phyloP scores from a whole-genome alignment of 2,797 vertebrate species.

The Neostethus bicornis region DNA sequence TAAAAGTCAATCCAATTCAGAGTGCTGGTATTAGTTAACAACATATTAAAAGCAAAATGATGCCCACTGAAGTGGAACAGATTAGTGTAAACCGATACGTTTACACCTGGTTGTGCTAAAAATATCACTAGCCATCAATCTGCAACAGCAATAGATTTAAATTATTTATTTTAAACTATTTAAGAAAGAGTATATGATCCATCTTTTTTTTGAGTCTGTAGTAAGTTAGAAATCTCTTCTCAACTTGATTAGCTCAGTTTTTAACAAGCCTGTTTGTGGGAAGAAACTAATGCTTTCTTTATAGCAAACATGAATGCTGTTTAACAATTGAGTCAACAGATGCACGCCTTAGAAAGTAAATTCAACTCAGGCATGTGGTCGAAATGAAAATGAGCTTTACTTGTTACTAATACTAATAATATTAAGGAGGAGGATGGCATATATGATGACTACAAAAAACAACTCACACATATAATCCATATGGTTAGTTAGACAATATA shows the following conservation, averaged over 20 bases:
- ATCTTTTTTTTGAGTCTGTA: slow-evolving; percentile 43
- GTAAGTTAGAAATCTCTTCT: slow-evolving; percentile 5
- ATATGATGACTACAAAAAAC: slow-evolving; percentile 6
- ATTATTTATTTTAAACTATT: slow-evolving; percentile 30
- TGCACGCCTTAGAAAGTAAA: slow-evolving; percentile 39
- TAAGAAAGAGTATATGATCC: slow-evolving; percentile 8
- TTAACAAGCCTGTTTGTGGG: slow-evolving; percentile 16
- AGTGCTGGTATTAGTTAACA: background rate
- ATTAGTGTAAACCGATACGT: slow-evolving; percentile 24
- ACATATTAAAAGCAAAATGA: slow-evolving; percentile 7
- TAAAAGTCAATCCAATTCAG: background rate
- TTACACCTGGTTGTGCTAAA: slow-evolving; percentile 48
- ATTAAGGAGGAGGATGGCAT: background rate
- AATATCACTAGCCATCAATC: slow-evolving; percentile 36
- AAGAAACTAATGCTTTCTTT: slow-evolving; percentile 17
- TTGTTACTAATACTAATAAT: background rate
- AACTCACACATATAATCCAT: too few species aligned
- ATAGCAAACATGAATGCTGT: slow-evolving; percentile 28
- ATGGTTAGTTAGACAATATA: too few species aligned
- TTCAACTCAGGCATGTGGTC: slow-evolving; percentile 4
- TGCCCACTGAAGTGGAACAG: slow-evolving; percentile 23
- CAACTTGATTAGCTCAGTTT: slow-evolving; percentile 34
- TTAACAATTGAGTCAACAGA: slow-evolving; percentile 49
- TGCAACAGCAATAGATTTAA: slow-evolving; percentile 30
- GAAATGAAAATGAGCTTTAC: background rate